phyloP scores from a whole-genome alignment of 2,888 invertebrate species.

The Exephanes ischioxanthus region DNA sequence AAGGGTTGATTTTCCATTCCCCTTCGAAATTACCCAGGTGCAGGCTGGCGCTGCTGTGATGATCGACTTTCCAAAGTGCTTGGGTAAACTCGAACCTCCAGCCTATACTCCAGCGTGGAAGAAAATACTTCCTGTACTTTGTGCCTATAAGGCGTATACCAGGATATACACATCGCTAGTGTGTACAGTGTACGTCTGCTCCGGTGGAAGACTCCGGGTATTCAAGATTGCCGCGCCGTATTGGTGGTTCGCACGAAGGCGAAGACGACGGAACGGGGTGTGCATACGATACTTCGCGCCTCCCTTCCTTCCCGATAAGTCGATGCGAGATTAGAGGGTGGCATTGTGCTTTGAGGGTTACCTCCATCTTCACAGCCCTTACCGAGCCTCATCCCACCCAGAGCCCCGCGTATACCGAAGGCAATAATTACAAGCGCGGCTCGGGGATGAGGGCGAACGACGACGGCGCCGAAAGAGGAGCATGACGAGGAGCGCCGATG shows the following conservation, averaged over 20 bases:
- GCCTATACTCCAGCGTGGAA: slow-evolving; percentile 54
- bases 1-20: slow-evolving; percentile 57
- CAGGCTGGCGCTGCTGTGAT: slow-evolving; percentile 19
- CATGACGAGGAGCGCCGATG: slow-evolving; percentile 51
- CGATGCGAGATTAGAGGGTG: slow-evolving; percentile 84
- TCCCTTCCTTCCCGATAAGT: slow-evolving; percentile 80
- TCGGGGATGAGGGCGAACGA: slow-evolving; percentile 68
- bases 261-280: slow-evolving; percentile 69
- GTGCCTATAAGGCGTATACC: slow-evolving; percentile 43
- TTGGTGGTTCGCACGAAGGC: slow-evolving; percentile 39
- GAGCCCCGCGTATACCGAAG: slow-evolving; percentile 66
- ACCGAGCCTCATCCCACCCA: slow-evolving; percentile 50
- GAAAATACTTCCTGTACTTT: slow-evolving; percentile 76
- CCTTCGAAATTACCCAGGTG: slow-evolving; percentile 40
- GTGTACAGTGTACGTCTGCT: not conserved
- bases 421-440: slow-evolving; percentile 83
- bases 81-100: slow-evolving; percentile 46
- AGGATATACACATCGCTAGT: slow-evolving; percentile 19
- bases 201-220: slow-evolving; percentile 14
- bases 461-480: slow-evolving; percentile 46
- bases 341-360: slow-evolving; percentile 82
- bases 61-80: slow-evolving; percentile 57
- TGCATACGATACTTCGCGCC: slow-evolving; percentile 75
- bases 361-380: slow-evolving; percentile 63
- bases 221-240: slow-evolving; percentile 34